Base-by-base conservation (phyloP, 2,888 invertebrate genomes). In the Ochropleura leucogaster region DNA sequence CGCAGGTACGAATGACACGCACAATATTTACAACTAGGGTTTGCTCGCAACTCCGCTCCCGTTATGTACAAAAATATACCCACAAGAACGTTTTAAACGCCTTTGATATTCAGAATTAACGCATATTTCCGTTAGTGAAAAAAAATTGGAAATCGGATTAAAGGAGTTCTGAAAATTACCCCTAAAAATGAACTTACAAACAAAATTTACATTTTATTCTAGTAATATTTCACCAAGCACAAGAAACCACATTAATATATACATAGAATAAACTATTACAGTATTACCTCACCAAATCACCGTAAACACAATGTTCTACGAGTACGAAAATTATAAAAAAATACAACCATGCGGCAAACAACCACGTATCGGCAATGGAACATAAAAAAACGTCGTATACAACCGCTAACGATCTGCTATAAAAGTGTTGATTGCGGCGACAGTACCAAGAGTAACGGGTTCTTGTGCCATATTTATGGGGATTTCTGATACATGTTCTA, bases 401-500 rank as follows among this genome's bases (percentile, higher is more conserved):
- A 59, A 51, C 12, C 63, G 67, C 72, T 79, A 84, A 86, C 84
- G 79, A 77, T 72, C 64, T 47, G 57, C 69, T 63, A 68, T 85
- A 79, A 84, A 86, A 74, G 79, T 47, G 70, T 77, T 84, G 86
- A 86, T 86, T 83, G 74, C 20, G 67, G 42, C 30, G 77, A 71
- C 68, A 67, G 75, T 64, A 77, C 63, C 47, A 46, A n/a, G 64
- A 77, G 76, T 85, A 67, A 63, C 70, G 68, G 69, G 62, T 55
- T 64, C 44, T 63, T 12, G 53, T 51, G 55, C 49, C n/a, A 18
- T 57, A 65, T 77, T 71, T 60, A 55, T 83, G 66, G 51, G 55
- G 49, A 66, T 55, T 55, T 72, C 47, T 71, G 42, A 44, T 49
- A 62, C n/a, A 49, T 40, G 71, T 44, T 68, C 47, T 68, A 68